Conservation (phyloP, 1,140 invertebrate genomes). For the Melipona quadrifasciata region DNA sequence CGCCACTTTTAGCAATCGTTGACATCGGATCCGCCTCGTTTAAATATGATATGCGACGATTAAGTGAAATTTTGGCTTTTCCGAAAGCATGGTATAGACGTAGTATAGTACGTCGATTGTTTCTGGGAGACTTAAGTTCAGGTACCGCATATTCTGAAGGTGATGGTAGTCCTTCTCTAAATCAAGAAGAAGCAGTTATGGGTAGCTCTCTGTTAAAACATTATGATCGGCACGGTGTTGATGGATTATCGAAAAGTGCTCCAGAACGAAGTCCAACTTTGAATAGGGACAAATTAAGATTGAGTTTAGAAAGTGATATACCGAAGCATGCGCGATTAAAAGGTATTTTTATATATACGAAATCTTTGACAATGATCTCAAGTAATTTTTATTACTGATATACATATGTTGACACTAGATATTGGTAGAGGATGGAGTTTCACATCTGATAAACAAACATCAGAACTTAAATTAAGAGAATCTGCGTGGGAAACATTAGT, state of each 20-base stretch:
- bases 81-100: conserved; percentile 99
- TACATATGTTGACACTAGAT: conserved; percentile 64
- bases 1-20: conserved; percentile 88
- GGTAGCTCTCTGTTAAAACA: conserved; percentile 77
- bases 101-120: conserved; percentile 94
- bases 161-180: conserved; percentile 73
- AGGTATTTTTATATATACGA: conserved; percentile 62
- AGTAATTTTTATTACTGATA: background rate
- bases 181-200: conserved; percentile 77
- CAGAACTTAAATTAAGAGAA: conserved; percentile 82
- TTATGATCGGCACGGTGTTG: conserved; percentile 72
- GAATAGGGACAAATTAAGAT: conserved; percentile 82
- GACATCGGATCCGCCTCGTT: conserved; percentile 99
- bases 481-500: conserved; percentile 97
- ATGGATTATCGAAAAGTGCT: conserved; percentile 76
- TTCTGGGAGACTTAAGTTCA: conserved; percentile 93
- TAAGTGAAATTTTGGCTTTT: conserved; percentile 98
- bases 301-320: conserved; percentile 82
- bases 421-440: conserved; percentile 82
- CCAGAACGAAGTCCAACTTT: conserved; percentile 80
- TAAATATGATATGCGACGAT: conserved; percentile 98
- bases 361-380: background rate
- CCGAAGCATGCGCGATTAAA: conserved; percentile 80
- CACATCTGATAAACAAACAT: conserved; percentile 80
- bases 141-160: conserved; percentile 82